These are phyloP conservation scores for Stictonetta naevosa DNA, from an alignment of 2,113 vertebrate genomes.

Conservation along the genomic window DNA sequence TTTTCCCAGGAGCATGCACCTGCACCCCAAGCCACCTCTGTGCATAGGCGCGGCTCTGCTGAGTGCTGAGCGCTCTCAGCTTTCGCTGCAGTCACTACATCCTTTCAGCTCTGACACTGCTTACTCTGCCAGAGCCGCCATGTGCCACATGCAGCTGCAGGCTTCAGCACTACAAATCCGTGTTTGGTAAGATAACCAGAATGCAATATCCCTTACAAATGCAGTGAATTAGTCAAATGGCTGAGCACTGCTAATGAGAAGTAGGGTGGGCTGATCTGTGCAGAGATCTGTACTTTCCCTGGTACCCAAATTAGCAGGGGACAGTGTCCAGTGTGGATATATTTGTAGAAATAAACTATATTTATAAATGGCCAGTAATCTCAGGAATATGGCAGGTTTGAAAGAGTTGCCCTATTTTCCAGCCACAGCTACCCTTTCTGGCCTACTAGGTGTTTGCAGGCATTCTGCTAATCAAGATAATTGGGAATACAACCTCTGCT, in stretches of 20 bases:
- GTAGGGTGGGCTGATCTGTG: not conserved
- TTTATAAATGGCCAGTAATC: not conserved
- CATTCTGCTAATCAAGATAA: not conserved
- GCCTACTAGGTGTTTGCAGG: not conserved
- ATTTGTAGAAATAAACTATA: not conserved
- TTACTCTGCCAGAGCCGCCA: not conserved
- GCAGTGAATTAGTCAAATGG: not conserved
- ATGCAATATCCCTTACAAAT: not conserved
- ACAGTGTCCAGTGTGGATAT: not conserved
- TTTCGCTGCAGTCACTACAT: not conserved
- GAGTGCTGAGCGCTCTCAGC: not conserved
- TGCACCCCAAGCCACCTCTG: fast-evolving
- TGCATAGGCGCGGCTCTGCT: not conserved
- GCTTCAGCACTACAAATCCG: not conserved
- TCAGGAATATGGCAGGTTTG: fast-evolving
- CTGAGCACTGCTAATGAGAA: not conserved
- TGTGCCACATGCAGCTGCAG: not conserved
- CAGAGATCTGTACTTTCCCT: not conserved
- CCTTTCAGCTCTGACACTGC: not conserved
- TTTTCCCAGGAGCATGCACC: not conserved
- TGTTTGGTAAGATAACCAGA: not conserved
- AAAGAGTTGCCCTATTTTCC: not conserved
- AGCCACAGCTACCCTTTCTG: fast-evolving
- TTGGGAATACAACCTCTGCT: not conserved
- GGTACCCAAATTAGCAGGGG: not conserved